Conservation (phyloP, 2,797 vertebrate genomes). For the Phyllotis vaccarum region DNA sequence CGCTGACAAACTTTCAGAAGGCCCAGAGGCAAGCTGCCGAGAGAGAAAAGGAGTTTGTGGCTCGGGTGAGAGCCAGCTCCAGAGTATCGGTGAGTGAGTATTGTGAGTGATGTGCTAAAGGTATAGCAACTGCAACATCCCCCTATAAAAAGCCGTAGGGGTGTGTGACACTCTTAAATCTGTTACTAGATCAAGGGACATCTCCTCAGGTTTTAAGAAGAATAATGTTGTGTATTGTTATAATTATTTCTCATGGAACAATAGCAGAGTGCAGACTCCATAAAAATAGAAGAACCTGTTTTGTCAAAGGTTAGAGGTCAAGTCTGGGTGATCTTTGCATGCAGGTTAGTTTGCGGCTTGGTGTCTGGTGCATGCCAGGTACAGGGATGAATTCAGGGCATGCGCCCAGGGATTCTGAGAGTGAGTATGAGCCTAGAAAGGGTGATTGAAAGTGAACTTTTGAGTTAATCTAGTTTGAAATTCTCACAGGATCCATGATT, state of each 20-base stretch:
- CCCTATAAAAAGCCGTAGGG: not conserved
- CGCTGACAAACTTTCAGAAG: conserved; percentile 94
- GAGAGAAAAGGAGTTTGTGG: conserved; percentile 97
- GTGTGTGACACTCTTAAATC: not conserved
- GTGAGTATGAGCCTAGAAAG: not conserved
- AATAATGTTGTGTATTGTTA: not conserved
- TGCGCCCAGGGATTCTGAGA: not conserved
- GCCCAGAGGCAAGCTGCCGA: conserved; percentile 95
- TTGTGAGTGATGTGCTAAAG: not conserved
- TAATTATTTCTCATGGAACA: not conserved
- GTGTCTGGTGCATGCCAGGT: not conserved
- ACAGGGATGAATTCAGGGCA: not conserved
- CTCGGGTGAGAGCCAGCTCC: conserved; percentile 96
- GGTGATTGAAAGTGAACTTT: conserved; percentile 6
- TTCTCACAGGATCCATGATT: conserved; percentile 30
- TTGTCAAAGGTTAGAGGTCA: not conserved
- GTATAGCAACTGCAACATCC: rapidly evolving
- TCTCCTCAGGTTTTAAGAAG: conserved; percentile 26
- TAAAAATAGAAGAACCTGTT: not conserved
- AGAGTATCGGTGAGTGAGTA: conserved; percentile 96
- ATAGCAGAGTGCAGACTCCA: not conserved
- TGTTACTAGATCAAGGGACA: not conserved
- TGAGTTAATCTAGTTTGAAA: conserved; percentile 46
- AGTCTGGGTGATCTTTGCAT: not conserved
- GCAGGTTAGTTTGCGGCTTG: not conserved